These are phyloP conservation scores for Hydrolagus colliei DNA, from an alignment of 2,797 vertebrate genomes.

Conservation along the genomic window DNA sequence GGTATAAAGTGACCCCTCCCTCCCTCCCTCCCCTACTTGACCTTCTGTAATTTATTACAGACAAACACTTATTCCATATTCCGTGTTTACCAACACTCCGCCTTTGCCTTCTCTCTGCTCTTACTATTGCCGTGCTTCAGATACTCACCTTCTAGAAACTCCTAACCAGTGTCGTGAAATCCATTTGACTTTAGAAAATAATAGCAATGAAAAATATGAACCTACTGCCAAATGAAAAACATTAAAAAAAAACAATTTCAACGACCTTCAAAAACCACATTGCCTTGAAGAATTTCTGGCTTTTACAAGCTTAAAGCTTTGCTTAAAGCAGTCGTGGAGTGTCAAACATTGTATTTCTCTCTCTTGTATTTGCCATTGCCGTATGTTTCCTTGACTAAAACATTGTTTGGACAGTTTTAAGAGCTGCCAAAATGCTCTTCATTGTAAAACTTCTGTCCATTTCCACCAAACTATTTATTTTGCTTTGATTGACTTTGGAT, in stretches of 20 bases:
- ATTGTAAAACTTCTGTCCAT: background rate
- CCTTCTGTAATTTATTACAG: too few relatives aligned
- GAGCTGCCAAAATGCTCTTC: background rate
- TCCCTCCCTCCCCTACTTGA: too few relatives aligned
- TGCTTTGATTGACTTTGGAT: background rate
- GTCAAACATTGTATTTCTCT: background rate
- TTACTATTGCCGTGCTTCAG: too few relatives aligned
- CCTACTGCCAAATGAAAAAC: too few relatives aligned
- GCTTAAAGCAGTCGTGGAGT: background rate
- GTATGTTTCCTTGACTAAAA: background rate
- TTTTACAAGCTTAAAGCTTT: background rate
- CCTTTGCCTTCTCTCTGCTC: too few relatives aligned
- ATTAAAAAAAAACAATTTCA: background rate
- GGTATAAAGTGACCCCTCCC: too few relatives aligned
- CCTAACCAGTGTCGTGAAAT: background rate
- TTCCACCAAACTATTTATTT: background rate
- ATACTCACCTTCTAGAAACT: too few relatives aligned
- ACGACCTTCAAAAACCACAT: background rate
- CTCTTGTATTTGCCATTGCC: too few relatives aligned
- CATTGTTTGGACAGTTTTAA: background rate
- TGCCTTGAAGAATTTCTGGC: background rate
- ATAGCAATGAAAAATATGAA: background rate
- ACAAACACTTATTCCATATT: too few relatives aligned
- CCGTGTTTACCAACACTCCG: too few relatives aligned
- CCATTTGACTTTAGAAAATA: background rate